A percentile compares a stretch with the other conserved stretches of the same genome.
phyloP scores from a whole-genome alignment of 2,113 vertebrate species.

The Cephalopholis sonnerati region DNA sequence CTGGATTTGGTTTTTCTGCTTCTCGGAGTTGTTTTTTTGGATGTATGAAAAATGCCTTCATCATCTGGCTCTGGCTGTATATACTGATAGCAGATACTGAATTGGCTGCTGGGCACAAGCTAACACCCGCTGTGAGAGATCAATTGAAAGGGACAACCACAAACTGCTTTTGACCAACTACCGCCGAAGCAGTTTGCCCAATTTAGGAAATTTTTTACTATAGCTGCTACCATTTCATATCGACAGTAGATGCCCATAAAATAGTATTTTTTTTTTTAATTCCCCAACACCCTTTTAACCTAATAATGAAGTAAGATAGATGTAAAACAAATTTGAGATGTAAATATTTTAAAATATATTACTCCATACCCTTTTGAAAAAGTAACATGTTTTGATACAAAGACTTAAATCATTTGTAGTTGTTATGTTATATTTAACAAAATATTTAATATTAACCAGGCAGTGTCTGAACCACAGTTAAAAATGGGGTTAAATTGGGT shows the following conservation, averaged over 20 bases:
- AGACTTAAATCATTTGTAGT: neutral
- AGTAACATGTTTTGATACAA: neutral
- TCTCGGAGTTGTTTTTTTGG: conserved; percentile 44
- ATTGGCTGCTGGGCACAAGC: conserved; percentile 51
- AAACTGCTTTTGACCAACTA: conserved; percentile 55
- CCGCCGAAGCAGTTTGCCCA: conserved; percentile 32
- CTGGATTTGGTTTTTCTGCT: conserved; percentile 25
- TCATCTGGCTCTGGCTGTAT: conserved; percentile 52
- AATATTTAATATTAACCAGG: neutral
- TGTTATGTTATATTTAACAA: neutral
- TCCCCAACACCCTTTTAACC: neutral
- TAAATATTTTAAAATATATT: neutral
- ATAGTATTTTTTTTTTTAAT: neutral
- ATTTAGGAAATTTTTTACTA: conserved; percentile 49
- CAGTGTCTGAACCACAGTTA: neutral
- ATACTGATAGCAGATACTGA: conserved; percentile 52
- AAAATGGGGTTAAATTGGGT: conserved; percentile 2
- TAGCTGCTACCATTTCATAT: conserved; percentile 37
- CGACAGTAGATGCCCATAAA: neutral
- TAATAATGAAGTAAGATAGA: neutral
- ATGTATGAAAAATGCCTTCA: conserved; percentile 58
- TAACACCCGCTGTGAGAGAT: conserved; percentile 65
- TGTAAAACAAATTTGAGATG: conserved; percentile 16
- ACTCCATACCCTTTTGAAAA: conserved; percentile 6
- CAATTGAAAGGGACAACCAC: conserved; percentile 60